Conservation (phyloP, 2,888 invertebrate genomes). For the Colletes collaris region DNA sequence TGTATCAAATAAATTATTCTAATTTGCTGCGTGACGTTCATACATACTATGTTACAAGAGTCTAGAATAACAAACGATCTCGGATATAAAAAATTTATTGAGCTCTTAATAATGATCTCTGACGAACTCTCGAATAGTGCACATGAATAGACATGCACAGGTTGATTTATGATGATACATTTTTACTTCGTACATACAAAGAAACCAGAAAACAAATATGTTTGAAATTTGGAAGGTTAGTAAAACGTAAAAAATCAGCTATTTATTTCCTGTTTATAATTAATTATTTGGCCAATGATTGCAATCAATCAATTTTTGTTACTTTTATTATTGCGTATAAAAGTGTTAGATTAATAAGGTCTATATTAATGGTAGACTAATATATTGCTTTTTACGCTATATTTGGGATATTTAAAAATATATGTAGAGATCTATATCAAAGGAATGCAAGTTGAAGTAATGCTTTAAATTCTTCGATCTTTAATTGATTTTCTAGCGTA, state of each 20-base stretch:
- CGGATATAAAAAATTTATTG: slow-evolving; percentile 4
- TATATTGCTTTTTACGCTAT: slow-evolving; percentile 3
- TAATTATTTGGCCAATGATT: slow-evolving; percentile 21
- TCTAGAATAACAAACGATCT: slow-evolving; percentile 38
- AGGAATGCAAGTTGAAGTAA: neutral
- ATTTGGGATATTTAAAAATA: slow-evolving; percentile 27
- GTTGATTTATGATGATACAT: slow-evolving; percentile 57
- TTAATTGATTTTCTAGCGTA: neutral
- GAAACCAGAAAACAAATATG: neutral
- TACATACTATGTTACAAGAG: slow-evolving; percentile 7
- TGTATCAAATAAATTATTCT: slow-evolving; percentile 1
- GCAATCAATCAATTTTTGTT: slow-evolving; percentile 21
- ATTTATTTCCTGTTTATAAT: slow-evolving; percentile 14
- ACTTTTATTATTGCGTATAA: slow-evolving; percentile 8
- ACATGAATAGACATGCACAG: slow-evolving; percentile 43
- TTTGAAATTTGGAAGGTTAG: neutral
- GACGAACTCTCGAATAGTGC: slow-evolving; percentile 26
- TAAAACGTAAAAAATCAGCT: slow-evolving; percentile 1
- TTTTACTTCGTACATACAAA: slow-evolving; percentile 20
- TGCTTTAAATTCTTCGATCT: neutral
- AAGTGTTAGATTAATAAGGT: slow-evolving; percentile 13
- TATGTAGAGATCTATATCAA: slow-evolving; percentile 11
- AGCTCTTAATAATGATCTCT: slow-evolving; percentile 21
- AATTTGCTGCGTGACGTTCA: neutral
- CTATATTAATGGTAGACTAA: slow-evolving; percentile 11